phyloP scores from a whole-genome alignment of 1,140 invertebrate genomes.

The Saccostrea glomerata region DNA sequence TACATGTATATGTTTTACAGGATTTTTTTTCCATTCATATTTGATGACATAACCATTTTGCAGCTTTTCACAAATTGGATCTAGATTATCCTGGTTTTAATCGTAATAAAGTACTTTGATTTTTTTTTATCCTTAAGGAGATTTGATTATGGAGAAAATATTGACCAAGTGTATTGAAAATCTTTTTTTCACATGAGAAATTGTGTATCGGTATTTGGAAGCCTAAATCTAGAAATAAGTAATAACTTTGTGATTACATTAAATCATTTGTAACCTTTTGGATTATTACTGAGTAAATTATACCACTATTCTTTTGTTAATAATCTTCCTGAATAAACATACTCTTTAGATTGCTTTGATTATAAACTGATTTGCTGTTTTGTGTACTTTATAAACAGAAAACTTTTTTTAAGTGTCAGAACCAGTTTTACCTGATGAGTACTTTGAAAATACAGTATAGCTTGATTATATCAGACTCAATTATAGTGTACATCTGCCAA shows the following conservation, averaged over 20 bases:
- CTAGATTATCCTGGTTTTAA: too few relatives aligned
- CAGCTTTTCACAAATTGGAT: too few relatives aligned
- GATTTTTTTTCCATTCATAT: too few relatives aligned
- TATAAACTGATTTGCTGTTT: background rate
- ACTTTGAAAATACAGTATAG: background rate
- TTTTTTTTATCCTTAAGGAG: background rate
- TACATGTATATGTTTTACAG: too few relatives aligned
- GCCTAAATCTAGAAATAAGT: background rate
- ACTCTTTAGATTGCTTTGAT: background rate
- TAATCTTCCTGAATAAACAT: background rate
- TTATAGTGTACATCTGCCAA: too few relatives aligned
- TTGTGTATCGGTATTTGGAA: background rate
- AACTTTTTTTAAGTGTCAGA: background rate
- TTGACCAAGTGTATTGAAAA: background rate
- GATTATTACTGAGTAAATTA: background rate
- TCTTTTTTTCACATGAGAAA: slow-evolving; percentile 1
- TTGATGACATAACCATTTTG: too few relatives aligned
- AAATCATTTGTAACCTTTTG: slow-evolving; percentile 3
- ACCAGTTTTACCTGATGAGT: background rate
- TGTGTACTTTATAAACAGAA: background rate
- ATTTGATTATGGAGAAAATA: background rate
- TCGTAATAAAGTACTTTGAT: background rate
- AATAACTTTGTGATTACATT: background rate
- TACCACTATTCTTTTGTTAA: background rate
- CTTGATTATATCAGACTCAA: background rate